Evolutionary conservation across 2,113 vertebrate species (phyloP).

Genomic region (Romanogobio albipinnatus): DNA sequence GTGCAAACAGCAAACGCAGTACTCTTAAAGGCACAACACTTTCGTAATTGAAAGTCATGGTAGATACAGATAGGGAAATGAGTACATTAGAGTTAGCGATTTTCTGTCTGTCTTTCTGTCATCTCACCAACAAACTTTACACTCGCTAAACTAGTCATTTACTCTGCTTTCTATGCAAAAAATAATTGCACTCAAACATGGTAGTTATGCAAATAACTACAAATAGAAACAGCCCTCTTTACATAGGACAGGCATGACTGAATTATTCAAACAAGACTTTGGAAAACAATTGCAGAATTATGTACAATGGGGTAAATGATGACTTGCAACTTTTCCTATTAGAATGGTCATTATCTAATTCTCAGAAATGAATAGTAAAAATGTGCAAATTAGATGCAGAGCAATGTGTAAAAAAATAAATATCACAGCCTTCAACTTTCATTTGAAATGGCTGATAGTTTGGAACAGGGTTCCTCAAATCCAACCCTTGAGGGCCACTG

Average conservation of each 20-base stretch:
- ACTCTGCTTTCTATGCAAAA: constrained; percentile 32
- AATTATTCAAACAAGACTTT: constrained; percentile 18
- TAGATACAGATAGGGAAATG: constrained; percentile 32
- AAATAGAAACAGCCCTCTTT: constrained; percentile 19
- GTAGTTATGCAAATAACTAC: constrained; percentile 31
- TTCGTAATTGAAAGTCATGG: constrained; percentile 33
- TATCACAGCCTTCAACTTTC: no score
- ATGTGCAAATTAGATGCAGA: background rate
- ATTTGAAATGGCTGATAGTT: no score
- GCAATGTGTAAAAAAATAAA: background rate
- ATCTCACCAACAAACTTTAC: constrained; percentile 36
- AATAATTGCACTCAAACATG: constrained; percentile 55
- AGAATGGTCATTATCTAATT: background rate
- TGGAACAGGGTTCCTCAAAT: no score
- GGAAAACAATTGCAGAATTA: constrained; percentile 1
- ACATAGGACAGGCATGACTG: constrained; percentile 33
- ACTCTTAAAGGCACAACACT: constrained; percentile 23
- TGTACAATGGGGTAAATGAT: background rate
- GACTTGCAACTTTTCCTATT: background rate
- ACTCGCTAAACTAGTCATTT: constrained; percentile 42
- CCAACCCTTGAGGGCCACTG: no score
- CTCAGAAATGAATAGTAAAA: background rate
- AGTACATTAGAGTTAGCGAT: constrained; percentile 30
- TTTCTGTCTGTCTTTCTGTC: constrained; percentile 45
- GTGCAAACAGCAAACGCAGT: constrained; percentile 7